Percentiles rank a stretch among this genome's conserved stretches.
Evolutionary conservation across 2,888 invertebrate genomes (phyloP).

Genomic region (Caenorhabditis afra): DNA sequence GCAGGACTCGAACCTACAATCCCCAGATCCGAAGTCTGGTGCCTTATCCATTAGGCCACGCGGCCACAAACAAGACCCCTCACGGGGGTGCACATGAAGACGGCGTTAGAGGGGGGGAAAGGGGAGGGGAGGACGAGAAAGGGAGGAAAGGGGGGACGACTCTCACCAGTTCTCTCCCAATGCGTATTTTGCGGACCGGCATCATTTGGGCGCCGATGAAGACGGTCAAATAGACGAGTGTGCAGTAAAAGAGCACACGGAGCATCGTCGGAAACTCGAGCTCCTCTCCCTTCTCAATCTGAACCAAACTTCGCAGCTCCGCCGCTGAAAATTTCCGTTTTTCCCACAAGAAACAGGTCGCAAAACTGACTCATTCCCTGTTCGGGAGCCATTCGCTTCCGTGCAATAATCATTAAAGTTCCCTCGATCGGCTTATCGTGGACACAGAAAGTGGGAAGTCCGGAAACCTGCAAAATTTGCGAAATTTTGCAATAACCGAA

Average conservation of each 20-base stretch:
- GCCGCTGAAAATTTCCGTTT: constrained; percentile 12
- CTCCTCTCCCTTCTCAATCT: background rate
- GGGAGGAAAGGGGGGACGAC: background rate
- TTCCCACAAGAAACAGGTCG: background rate
- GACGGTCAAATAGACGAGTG: constrained; percentile 30
- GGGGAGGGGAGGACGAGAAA: no score
- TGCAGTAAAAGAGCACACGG: constrained; percentile 35
- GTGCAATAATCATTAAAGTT: constrained; percentile 30
- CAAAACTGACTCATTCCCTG: constrained; percentile 11
- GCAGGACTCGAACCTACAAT: constrained; percentile 70
- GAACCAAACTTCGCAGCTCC: background rate
- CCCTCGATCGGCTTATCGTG: constrained; percentile 34
- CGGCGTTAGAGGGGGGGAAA: no score
- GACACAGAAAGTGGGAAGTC: constrained; percentile 31
- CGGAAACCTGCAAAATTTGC: constrained; percentile 24
- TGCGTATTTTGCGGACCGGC: constrained; percentile 16
- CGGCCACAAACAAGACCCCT: constrained; percentile 55
- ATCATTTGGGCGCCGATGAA: constrained; percentile 28
- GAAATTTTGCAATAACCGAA: background rate
- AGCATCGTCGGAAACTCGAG: constrained; percentile 39
- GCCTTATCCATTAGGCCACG: constrained; percentile 74
- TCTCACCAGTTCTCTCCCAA: constrained; percentile 34
- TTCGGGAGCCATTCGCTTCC: background rate
- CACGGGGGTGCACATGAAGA: no score
- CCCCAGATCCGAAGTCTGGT: constrained; percentile 73